Evolutionary conservation across 2,888 invertebrate genomes (phyloP).

Genomic region (Coecobrya sp.): DNA sequence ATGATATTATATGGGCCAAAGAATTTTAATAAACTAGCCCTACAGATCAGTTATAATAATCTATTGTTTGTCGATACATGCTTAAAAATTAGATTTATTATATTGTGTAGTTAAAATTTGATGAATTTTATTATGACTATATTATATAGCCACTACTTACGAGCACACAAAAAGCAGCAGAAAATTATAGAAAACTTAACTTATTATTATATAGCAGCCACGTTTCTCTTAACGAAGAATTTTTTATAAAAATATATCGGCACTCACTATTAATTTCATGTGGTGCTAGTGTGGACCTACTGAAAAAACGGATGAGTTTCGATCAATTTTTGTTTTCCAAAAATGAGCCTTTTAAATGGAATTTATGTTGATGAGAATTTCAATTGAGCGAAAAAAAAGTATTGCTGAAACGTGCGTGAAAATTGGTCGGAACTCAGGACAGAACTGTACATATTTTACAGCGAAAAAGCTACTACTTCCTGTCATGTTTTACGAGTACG

Average conservation of each 20-base stretch:
- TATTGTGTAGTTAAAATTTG: no score
- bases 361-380: no score
- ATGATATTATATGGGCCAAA: no score
- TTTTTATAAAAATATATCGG: slow-evolving; percentile 2
- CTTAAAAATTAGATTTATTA: no score
- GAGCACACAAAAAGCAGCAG: not conserved
- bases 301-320: not conserved
- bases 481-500: not conserved
- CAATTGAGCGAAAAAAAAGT: no score
- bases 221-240: not conserved
- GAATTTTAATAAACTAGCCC: no score
- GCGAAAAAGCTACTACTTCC: not conserved
- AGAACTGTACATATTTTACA: slow-evolving; percentile 2
- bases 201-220: not conserved
- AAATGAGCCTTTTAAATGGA: no score
- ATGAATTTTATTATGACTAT: not conserved
- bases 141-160: not conserved
- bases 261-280: slow-evolving; percentile 9
- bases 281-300: not conserved
- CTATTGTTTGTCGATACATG: no score
- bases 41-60: no score
- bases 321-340: not conserved
- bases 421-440: slow-evolving; percentile 8
- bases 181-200: not conserved
- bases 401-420: no score